Percentiles rank a stretch among this genome's conserved stretches.
phyloP scores from a whole-genome alignment of 2,888 invertebrate species.

The Eristalis arbustorum region DNA sequence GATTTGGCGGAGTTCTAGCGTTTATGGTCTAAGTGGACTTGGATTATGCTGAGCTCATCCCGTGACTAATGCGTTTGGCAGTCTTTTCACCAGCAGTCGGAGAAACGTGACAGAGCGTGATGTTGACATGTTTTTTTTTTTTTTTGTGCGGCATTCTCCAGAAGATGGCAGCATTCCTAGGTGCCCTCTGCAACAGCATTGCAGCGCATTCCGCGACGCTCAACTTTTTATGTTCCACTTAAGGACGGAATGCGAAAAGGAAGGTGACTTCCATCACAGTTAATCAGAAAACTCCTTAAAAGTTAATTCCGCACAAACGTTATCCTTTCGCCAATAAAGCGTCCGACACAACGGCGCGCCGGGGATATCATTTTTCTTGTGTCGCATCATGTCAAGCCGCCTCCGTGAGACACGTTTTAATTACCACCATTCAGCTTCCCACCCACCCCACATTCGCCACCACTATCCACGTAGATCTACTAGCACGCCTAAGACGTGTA shows the following conservation, averaged over 20 bases:
- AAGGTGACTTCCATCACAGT: not conserved
- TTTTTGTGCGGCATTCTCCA: not conserved
- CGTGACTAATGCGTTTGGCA: not conserved
- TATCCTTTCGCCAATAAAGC: not conserved
- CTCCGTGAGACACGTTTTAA: slow-evolving; percentile 18
- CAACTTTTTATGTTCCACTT: not conserved
- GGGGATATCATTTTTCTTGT: not conserved
- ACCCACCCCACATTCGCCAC: not conserved
- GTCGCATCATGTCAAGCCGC: not conserved
- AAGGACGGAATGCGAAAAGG: not conserved
- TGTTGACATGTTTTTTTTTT: not conserved
- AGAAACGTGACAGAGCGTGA: not conserved
- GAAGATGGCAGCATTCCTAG: not conserved
- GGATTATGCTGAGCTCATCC: not conserved
- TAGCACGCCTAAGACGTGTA: not conserved
- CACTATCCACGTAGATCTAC: not conserved
- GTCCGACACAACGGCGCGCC: not conserved
- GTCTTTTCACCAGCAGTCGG: not conserved
- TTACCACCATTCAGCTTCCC: slow-evolving; percentile 8
- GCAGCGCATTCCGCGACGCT: not conserved
- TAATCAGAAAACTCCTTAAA: not conserved
- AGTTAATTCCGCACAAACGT: not conserved
- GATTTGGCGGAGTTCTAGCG: not conserved
- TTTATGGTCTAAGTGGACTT: not conserved
- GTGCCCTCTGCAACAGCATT: not conserved